Conservation (phyloP, 2,888 invertebrate species). For the Pseudanteris insignis region DNA sequence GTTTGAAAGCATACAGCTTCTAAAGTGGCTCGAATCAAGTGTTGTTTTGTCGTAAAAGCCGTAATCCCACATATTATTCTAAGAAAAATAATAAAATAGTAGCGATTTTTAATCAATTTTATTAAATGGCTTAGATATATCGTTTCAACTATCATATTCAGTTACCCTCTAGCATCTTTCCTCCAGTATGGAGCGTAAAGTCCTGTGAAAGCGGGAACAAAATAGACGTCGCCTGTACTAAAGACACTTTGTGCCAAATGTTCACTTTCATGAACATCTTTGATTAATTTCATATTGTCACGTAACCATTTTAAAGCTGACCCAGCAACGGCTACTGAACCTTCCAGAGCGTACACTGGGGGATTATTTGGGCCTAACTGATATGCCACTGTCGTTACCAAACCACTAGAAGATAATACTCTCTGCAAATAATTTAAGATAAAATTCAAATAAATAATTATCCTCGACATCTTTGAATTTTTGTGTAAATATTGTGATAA, state of each 20-base stretch:
- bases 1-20: constrained; percentile 98
- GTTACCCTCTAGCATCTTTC: constrained; percentile 89
- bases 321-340: constrained; percentile 92
- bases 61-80: constrained; percentile 94
- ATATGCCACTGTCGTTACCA: constrained; percentile 91
- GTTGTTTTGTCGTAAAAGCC: constrained; percentile 90
- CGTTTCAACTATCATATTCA: too few species aligned
- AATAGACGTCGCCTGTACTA: constrained; percentile 94
- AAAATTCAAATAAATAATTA: constrained; percentile 1
- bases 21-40: constrained; percentile 91
- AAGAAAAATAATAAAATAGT: constrained; percentile 17
- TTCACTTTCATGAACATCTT: constrained; percentile 75
- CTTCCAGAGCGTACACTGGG: constrained; percentile 94
- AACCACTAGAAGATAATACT: constrained; percentile 86
- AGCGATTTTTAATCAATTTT: too few species aligned
- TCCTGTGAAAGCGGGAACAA: constrained; percentile 97
- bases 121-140: too few species aligned
- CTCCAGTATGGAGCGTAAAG: constrained; percentile 98
- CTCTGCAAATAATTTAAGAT: constrained; percentile 55
- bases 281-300: constrained; percentile 88
- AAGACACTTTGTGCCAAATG: constrained; percentile 81
- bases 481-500: too few species aligned
- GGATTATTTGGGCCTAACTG: constrained; percentile 84
- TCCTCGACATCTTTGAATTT: too few species aligned
- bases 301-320: constrained; percentile 92